phyloP scores from a whole-genome alignment of 2,888 invertebrate genomes.

The Zelleria hepariella region DNA sequence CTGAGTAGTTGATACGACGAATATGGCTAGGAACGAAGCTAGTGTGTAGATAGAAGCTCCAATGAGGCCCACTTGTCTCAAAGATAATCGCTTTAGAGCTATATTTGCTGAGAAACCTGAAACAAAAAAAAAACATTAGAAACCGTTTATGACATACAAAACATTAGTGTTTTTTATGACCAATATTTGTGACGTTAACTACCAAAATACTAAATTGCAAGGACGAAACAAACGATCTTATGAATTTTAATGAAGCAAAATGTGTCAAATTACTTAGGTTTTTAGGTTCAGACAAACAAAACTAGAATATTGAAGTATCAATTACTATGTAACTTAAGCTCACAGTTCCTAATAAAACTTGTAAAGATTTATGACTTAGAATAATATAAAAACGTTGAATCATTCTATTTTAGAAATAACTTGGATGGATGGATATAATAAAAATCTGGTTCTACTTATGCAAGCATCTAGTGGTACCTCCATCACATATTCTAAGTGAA shows the following conservation, averaged over 20 bases:
- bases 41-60: constrained; percentile 76
- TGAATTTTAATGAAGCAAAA: background rate
- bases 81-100: constrained; percentile 74
- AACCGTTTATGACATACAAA: too few relatives aligned
- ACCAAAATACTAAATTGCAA: too few relatives aligned
- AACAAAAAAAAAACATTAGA: constrained; percentile 23
- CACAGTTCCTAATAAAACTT: background rate
- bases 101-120: constrained; percentile 79
- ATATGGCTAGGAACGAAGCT: constrained; percentile 75
- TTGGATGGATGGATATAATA: too few relatives aligned
- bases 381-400: too few relatives aligned
- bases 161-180: too few relatives aligned
- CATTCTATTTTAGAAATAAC: too few relatives aligned
- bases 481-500: too few relatives aligned
- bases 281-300: background rate
- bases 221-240: background rate
- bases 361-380: too few relatives aligned
- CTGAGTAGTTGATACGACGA: constrained; percentile 74
- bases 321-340: background rate
- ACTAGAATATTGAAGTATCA: background rate
- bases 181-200: too few relatives aligned
- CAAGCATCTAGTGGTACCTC: too few relatives aligned
- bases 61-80: constrained; percentile 76
- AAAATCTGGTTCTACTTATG: too few relatives aligned
- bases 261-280: background rate